Base-by-base conservation (phyloP, 2,888 invertebrate genomes). In the Electrophaes corylata region DNA sequence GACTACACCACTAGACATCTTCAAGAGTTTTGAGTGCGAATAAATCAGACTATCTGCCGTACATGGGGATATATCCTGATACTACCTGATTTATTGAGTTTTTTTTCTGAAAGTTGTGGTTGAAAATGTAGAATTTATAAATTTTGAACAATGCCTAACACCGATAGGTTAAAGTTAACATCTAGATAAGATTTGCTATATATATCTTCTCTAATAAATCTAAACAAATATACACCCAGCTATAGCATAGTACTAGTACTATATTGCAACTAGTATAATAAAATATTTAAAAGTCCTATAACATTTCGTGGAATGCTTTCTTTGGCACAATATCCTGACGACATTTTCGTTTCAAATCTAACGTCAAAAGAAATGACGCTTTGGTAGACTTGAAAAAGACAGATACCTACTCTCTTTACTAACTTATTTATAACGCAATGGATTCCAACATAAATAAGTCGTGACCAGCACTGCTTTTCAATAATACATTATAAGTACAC, bases 191-290 rank as follows among this genome's bases (percentile, higher is more conserved):
- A 65, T 78, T 73, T 78, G 75, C 86, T 87, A 88, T 83, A 83
- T 77, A 86, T 79, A 66, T 68, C 66, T 76, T 75, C 63, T n/a
- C n/a, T n/a, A n/a, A n/a, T n/a, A n/a, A n/a, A n/a, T n/a, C 83
- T 86, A 86, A 70, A 85, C 78, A 79, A 73, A 84, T 83, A 86
- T 72, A 73, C 79, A 62, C 73, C 81, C 78, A 67, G 70, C 86
- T 87, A 86, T 71, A 81, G 75, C 88, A 88, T 86, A n/a, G n/a
- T n/a, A n/a, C n/a, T n/a, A n/a, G n/a, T n/a, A n/a, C n/a, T n/a
- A n/a, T n/a, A n/a, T n/a, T n/a, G 86, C 86, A 86, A 76, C 82
- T 88, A 87, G 75, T 66, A 56, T 16, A 48, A 65, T 62, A 66
- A 44, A 64, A 48, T 52, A 50, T 10, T 57, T 61, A 19, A 53